These are phyloP conservation scores for Mionectes macconnelli DNA, from an alignment of 2,113 vertebrate species.

Conservation along the genomic window DNA sequence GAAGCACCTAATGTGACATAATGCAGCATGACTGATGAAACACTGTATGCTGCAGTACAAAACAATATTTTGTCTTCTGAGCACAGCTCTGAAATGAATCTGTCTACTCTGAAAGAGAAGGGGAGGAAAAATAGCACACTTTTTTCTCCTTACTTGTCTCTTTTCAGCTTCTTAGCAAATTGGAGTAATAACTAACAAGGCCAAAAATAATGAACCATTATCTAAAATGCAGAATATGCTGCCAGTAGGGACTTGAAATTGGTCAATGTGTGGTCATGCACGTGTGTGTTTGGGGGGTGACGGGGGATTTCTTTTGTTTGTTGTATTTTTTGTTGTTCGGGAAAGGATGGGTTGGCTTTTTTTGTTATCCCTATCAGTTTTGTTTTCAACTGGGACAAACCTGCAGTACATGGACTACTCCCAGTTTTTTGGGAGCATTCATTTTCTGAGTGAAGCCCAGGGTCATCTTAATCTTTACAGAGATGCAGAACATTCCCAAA, in stretches of 20 bases:
- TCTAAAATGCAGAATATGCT: background rate
- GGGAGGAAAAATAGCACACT: background rate
- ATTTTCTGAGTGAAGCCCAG: background rate
- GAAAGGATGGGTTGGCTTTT: background rate
- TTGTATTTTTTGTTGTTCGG: background rate
- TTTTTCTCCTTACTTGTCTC: constrained; percentile 17
- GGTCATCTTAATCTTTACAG: background rate
- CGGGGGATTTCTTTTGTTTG: background rate
- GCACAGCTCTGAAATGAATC: constrained; percentile 56
- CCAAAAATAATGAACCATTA: background rate
- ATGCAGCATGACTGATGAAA: constrained; percentile 71
- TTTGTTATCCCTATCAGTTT: background rate
- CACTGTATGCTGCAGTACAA: constrained; percentile 39
- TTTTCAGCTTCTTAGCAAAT: background rate
- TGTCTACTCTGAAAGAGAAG: constrained; percentile 38
- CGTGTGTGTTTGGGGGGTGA: background rate
- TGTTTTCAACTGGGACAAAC: background rate
- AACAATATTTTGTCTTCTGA: constrained; percentile 56
- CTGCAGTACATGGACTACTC: background rate
- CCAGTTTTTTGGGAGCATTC: background rate
- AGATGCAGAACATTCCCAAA: background rate
- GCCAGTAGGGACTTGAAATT: background rate
- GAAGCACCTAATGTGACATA: constrained; percentile 61
- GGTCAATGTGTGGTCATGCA: background rate
- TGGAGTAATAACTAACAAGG: background rate